Percentiles rank a stretch among this genome's conserved stretches.
phyloP scores from a whole-genome alignment of 2,888 invertebrate species.

The Parthenolecanium corni region DNA sequence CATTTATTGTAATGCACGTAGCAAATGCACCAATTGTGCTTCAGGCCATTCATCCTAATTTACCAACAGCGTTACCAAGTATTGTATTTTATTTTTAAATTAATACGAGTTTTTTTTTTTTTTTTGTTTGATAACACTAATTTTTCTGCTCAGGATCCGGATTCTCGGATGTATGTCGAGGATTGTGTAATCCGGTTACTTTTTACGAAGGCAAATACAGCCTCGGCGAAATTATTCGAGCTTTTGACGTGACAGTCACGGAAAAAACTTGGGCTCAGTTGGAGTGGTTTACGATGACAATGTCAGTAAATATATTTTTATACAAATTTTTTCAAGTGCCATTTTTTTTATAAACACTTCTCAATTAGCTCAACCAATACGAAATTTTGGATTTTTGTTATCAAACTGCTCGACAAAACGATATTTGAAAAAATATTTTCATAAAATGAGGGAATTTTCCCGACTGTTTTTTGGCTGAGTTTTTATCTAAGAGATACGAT shows the following conservation, averaged over 20 bases:
- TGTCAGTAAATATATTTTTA: constrained; percentile 45
- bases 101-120: neutral
- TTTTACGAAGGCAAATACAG: constrained; percentile 48
- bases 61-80: constrained; percentile 27
- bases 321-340: neutral
- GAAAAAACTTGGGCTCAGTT: constrained; percentile 55
- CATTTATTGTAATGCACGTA: constrained; percentile 40
- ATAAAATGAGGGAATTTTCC: too few relatives aligned
- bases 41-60: constrained; percentile 25
- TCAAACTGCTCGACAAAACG: too few relatives aligned
- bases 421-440: too few relatives aligned
- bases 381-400: too few relatives aligned
- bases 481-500: too few relatives aligned
- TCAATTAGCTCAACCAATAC: too few relatives aligned
- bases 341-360: too few relatives aligned
- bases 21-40: constrained; percentile 33
- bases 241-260: constrained; percentile 43
- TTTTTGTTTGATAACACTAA: neutral
- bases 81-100: constrained; percentile 20
- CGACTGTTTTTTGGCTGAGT: too few relatives aligned
- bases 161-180: constrained; percentile 41
- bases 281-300: constrained; percentile 53
- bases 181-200: constrained; percentile 48
- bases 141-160: constrained; percentile 37
- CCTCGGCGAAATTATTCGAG: constrained; percentile 46